Percentiles rank a stretch among this genome's conserved stretches.
phyloP scores from a whole-genome alignment of 2,888 invertebrate genomes.

The Ophonus ardosiacus region DNA sequence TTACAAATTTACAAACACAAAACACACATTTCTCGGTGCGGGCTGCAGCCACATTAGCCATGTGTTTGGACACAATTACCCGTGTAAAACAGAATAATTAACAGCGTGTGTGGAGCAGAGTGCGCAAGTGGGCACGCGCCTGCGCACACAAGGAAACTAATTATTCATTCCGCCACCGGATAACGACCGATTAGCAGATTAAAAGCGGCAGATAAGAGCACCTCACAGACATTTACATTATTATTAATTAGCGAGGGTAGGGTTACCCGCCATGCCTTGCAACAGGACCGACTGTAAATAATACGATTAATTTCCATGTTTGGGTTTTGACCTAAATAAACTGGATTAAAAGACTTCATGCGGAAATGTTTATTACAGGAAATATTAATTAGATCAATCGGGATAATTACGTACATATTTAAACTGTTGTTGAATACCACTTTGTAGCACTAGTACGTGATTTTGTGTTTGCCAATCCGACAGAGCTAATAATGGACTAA shows the following conservation, averaged over 20 bases:
- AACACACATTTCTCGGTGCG: slow-evolving; percentile 27
- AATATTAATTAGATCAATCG: slow-evolving; percentile 47
- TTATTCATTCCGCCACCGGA: slow-evolving; percentile 56
- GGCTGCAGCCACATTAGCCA: slow-evolving; percentile 29
- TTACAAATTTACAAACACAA: slow-evolving; percentile 37
- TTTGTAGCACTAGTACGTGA: slow-evolving; percentile 29
- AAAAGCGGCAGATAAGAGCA: slow-evolving; percentile 55
- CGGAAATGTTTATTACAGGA: slow-evolving; percentile 40
- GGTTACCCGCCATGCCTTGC: not conserved
- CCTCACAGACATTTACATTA: slow-evolving; percentile 48
- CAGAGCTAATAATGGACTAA: slow-evolving; percentile 15
- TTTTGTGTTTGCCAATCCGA: slow-evolving; percentile 22
- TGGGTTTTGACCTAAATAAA: slow-evolving; percentile 38
- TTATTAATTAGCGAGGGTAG: slow-evolving; percentile 35
- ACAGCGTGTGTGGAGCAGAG: slow-evolving; percentile 51
- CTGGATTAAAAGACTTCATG: slow-evolving; percentile 42
- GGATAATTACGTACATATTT: slow-evolving; percentile 46
- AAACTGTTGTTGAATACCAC: slow-evolving; percentile 31
- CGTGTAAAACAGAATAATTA: slow-evolving; percentile 56
- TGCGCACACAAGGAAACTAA: slow-evolving; percentile 45
- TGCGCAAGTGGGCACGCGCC: not conserved
- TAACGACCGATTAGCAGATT: slow-evolving; percentile 59
- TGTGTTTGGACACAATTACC: slow-evolving; percentile 54
- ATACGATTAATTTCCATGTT: slow-evolving; percentile 22
- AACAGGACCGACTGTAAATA: slow-evolving; percentile 37